Base-by-base conservation (phyloP, 1,140 invertebrate species). In the Bombus confusus region DNA sequence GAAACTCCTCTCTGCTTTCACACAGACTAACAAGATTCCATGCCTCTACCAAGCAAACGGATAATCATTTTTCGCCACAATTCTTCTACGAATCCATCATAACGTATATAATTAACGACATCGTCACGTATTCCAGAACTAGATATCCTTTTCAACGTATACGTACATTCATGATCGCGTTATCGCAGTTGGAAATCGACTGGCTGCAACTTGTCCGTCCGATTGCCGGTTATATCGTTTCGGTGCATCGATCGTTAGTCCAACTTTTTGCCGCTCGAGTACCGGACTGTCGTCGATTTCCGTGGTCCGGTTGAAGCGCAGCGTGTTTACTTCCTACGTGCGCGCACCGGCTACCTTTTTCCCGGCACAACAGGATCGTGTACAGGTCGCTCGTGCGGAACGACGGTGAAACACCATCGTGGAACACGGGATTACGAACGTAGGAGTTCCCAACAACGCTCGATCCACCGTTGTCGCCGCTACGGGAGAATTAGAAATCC, bases 311-410 rank as follows among this genome's bases (percentile, higher is more conserved):
- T 82, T 78, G 34, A 79, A 81, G 74, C 79, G 34, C 82, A 47
- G 28, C 82, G 77, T 88, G 87, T 83, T 89, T 80, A 86, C 77
- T 88, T 88, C 87, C 84, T 88, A 86, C 83, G 79, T 77, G 79
- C 69, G 52, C 43, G 64, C 77, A 79, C 78, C 68, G 83, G 74
- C 62, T 41, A 75, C 73, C 57, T 76, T 86, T 84, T 83, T 43
- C 72, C 80, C 39, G 25, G 52, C 83, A 28, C 71, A 47, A 76
- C 76, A 72, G 72, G 84, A 86, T 80, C 88, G 74, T 84, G 87
- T 80, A 83, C 39, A 71, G 71, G 41, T 37, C 80, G 85, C 84
- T 88, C 88, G 85, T 86, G 87, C 77, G 87, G 85, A 89, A 89
- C 88, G 84, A 88, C 76, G 80, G 37, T 74, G 88, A 84, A 86